Evolutionary conservation across 2,113 vertebrate genomes (phyloP).

Genomic region (Candoia aspera): DNA sequence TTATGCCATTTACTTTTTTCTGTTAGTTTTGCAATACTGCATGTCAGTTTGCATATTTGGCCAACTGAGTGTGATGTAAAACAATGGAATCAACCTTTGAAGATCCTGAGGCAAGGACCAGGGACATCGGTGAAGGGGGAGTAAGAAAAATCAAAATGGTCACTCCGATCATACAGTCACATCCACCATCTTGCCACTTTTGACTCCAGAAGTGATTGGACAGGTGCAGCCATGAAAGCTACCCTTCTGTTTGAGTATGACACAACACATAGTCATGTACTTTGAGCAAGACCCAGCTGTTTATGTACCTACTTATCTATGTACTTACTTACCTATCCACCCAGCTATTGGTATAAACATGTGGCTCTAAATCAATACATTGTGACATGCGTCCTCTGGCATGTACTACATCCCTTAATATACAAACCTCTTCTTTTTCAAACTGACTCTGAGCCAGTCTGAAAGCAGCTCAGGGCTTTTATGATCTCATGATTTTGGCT

Average conservation of each 20-base stretch:
- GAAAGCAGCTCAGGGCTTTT: not conserved
- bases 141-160: not conserved
- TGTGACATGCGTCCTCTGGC: too few relatives aligned
- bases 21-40: not conserved
- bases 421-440: too few relatives aligned
- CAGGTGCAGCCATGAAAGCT: not conserved
- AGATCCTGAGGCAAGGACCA: not conserved
- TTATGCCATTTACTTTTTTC: too few relatives aligned
- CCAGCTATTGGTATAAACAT: not conserved
- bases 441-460: not conserved
- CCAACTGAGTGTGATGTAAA: not conserved
- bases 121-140: not conserved
- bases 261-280: not conserved
- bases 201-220: not conserved
- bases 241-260: not conserved
- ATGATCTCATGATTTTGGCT: not conserved
- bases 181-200: not conserved
- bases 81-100: not conserved
- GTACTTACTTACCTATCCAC: not conserved
- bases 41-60: not conserved
- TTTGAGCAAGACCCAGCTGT: not conserved
- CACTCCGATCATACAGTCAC: not conserved
- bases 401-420: too few relatives aligned
- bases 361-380: not conserved
- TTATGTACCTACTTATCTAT: not conserved